Evolutionary conservation across 2,888 invertebrate genomes (phyloP).

Genomic region (Agrochola macilenta): DNA sequence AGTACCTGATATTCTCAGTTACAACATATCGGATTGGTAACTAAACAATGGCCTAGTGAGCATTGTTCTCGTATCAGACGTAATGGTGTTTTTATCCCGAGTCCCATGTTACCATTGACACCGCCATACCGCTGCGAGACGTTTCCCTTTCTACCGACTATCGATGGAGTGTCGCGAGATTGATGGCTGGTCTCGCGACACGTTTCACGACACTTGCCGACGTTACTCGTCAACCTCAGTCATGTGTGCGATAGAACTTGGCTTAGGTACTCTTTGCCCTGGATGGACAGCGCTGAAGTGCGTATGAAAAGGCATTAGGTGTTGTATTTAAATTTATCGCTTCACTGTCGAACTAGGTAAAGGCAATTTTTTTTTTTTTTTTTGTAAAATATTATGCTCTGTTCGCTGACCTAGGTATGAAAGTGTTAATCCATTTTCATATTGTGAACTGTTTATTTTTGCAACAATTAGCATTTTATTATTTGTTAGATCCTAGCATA

Average conservation of each 20-base stretch:
- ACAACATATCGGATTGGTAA: constrained; percentile 35
- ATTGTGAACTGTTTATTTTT: background rate
- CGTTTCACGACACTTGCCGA: constrained; percentile 9
- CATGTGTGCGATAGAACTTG: constrained; percentile 10
- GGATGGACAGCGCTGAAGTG: no score
- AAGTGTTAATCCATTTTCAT: background rate
- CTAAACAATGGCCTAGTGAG: constrained; percentile 32
- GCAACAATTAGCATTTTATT: background rate
- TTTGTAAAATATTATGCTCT: background rate
- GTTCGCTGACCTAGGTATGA: background rate
- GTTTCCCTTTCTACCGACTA: constrained; percentile 54
- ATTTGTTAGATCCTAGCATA: background rate
- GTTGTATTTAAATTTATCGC: background rate
- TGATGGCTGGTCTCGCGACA: constrained; percentile 42
- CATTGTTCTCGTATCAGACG: constrained; percentile 56
- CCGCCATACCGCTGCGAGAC: constrained; percentile 45
- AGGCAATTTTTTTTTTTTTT: background rate
- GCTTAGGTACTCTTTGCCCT: constrained; percentile 4
- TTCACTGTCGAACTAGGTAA: background rate
- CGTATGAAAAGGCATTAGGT: background rate
- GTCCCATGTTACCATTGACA: constrained; percentile 50
- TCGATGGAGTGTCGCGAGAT: constrained; percentile 57
- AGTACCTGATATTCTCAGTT: constrained; percentile 14
- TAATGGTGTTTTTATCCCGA: constrained; percentile 53
- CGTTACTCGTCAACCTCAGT: no score